Conservation (phyloP, 30 jellyfish, hydroid and myxozoan genomes). For the Cassiopea xamachana region DNA sequence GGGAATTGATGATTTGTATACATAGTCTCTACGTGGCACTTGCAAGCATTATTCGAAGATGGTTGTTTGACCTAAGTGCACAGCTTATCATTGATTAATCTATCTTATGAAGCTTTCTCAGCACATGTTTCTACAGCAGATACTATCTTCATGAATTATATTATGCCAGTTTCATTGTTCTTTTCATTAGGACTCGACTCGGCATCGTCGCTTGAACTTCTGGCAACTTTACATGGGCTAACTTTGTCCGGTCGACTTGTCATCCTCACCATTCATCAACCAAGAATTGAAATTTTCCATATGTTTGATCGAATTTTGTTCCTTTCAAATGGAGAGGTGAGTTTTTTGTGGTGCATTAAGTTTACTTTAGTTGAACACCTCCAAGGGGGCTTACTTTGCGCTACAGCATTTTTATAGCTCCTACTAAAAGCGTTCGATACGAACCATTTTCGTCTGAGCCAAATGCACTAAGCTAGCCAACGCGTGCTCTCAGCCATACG, state of each 20-base stretch:
- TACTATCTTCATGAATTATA: too few species aligned
- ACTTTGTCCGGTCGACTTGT: slow-evolving; percentile 96
- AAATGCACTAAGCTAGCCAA: too few species aligned
- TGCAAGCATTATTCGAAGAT: too few species aligned
- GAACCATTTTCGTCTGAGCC: too few species aligned
- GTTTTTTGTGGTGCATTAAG: background rate
- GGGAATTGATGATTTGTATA: too few species aligned
- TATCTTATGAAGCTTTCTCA: too few species aligned
- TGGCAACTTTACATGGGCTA: slow-evolving; percentile 85
- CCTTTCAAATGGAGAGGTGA: slow-evolving; percentile 85
- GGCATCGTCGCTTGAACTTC: slow-evolving; percentile 91
- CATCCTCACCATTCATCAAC: slow-evolving; percentile 91
- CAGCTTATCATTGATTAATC: too few species aligned
- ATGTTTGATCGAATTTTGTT: slow-evolving; percentile 89
- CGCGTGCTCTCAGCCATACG: background rate
- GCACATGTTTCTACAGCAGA: too few species aligned
- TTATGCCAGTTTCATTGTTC: background rate
- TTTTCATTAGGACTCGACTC: slow-evolving; percentile 84
- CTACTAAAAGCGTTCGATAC: too few species aligned
- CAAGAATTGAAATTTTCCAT: slow-evolving; percentile 91
- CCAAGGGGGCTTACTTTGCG: background rate
- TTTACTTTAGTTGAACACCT: background rate
- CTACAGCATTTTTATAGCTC: background rate
- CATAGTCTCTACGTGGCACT: too few species aligned
- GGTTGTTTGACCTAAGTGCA: too few species aligned